Evolutionary conservation across 2,113 vertebrate species (phyloP), one percentile per base, ranked within the genome.

Genomic region (Notothenia rossii): DNA sequence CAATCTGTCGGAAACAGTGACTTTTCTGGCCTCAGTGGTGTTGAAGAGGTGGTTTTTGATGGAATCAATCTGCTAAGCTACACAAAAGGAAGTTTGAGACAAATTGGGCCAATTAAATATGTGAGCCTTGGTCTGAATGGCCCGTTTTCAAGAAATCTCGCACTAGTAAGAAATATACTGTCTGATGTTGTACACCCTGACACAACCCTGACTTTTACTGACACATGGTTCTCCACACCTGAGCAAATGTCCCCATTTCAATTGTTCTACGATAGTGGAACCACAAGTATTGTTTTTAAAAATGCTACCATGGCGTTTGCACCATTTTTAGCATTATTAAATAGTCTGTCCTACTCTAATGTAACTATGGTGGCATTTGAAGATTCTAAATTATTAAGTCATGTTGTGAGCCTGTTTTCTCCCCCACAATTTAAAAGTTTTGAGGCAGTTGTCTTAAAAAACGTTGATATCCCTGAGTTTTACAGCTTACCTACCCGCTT

Each of bases 11-110:
- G 66, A 67, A 86, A 50, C 65, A 72, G 82, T 33, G 90, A 96
- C 88, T 95, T 97, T 83, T 84, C 86, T n/a, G 94, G 94, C 17
- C 66, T 96, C 22, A 51, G n/a, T 12, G 7, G 85, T 77, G 92
- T 96, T 1, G 68, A 94, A 0, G 46, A 93, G 72, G 40, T 97
- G 72, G 82, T 95, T 85, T 92, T 97, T 40, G 73, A 85, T 0
- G 94, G 91, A 7, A 51, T 50, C 20, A 85, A 82, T 15, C 93
- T 97, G 25, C 64, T 14, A 4, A 55, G 7, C 0, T 96, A 97
- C 0, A 86, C 87, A 29, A 45, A 18, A 0, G 82, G 82, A 64
- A 94, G 94, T 77, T 75, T 97, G 25, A 85, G 54, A 54, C 25
- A 49, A 0, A 61, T 94, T 59, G 66, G 71, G 48, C 68, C 63